Conservation (phyloP, 1,140 invertebrate genomes). For the Drusus annulatus region DNA sequence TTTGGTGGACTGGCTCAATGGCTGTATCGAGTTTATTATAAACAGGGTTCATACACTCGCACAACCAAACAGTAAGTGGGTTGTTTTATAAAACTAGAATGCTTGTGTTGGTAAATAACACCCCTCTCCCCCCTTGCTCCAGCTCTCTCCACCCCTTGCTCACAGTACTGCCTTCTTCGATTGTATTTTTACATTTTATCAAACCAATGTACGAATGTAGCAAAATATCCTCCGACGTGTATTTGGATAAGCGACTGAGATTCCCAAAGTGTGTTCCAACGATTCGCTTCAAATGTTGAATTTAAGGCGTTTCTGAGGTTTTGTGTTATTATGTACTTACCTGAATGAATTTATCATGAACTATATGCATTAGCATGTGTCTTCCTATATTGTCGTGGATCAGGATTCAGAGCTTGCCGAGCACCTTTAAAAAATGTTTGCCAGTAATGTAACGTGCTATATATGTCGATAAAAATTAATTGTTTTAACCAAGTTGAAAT, state of each 20-base stretch:
- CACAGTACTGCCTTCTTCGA: constrained; percentile 23
- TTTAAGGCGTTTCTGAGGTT: too few relatives aligned
- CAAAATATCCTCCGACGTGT: constrained; percentile 51
- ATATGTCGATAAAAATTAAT: too few relatives aligned
- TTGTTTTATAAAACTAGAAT: constrained; percentile 36
- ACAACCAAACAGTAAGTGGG: constrained; percentile 25
- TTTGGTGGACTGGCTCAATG: not conserved
- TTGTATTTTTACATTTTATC: constrained; percentile 59
- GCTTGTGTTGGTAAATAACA: constrained; percentile 48
- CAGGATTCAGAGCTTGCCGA: too few relatives aligned
- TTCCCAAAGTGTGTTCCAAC: constrained; percentile 2
- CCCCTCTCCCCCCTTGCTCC: constrained; percentile 21
- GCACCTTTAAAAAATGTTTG: too few relatives aligned
- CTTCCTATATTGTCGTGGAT: too few relatives aligned
- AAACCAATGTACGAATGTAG: constrained; percentile 57
- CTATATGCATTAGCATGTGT: too few relatives aligned
- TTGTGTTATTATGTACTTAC: too few relatives aligned
- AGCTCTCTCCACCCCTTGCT: constrained; percentile 10
- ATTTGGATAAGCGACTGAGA: constrained; percentile 38
- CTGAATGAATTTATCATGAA: too few relatives aligned
- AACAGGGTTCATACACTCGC: constrained; percentile 31
- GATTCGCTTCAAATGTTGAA: too few relatives aligned
- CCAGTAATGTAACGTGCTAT: too few relatives aligned
- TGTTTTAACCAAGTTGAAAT: too few relatives aligned
- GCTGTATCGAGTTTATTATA: constrained; percentile 38